A percentile compares a stretch with the other conserved stretches of the same genome.
These are phyloP conservation scores for Peromyscus californicus DNA, from an alignment of 2,113 vertebrate genomes.

Conservation along the genomic window DNA sequence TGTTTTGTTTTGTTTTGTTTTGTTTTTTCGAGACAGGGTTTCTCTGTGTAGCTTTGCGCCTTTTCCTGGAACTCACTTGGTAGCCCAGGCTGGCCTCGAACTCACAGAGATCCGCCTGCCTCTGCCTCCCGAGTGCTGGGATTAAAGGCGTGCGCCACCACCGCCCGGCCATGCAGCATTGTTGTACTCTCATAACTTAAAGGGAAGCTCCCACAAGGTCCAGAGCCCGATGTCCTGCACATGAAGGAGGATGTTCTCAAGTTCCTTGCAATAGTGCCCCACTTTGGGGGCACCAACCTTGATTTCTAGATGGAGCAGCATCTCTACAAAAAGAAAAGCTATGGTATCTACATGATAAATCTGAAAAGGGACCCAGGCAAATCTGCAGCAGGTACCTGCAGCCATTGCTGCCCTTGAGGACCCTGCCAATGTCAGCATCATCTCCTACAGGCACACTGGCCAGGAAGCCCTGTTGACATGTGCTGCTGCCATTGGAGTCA, in stretches of 20 bases:
- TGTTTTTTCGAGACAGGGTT: too few species aligned
- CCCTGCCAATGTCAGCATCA: not conserved
- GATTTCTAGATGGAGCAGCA: not conserved
- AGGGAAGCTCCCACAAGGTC: not conserved
- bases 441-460: not conserved
- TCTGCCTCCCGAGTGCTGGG: too few species aligned
- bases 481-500: not conserved
- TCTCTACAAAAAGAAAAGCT: not conserved
- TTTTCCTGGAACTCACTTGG: too few species aligned
- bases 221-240: not conserved
- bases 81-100: too few species aligned
- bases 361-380: not conserved
- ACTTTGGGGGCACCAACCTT: not conserved
- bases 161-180: not conserved
- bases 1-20: too few species aligned
- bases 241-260: not conserved
- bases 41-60: too few species aligned
- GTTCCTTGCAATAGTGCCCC: not conserved
- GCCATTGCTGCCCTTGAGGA: not conserved
- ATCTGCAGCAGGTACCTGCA: not conserved
- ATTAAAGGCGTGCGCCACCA: too few species aligned
- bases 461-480: not conserved
- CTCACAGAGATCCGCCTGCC: too few species aligned
- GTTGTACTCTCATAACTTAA: not conserved
- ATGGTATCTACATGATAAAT: not conserved